These are phyloP conservation scores for Taurulus bubalis DNA, from an alignment of 2,113 vertebrate genomes.

Conservation along the genomic window DNA sequence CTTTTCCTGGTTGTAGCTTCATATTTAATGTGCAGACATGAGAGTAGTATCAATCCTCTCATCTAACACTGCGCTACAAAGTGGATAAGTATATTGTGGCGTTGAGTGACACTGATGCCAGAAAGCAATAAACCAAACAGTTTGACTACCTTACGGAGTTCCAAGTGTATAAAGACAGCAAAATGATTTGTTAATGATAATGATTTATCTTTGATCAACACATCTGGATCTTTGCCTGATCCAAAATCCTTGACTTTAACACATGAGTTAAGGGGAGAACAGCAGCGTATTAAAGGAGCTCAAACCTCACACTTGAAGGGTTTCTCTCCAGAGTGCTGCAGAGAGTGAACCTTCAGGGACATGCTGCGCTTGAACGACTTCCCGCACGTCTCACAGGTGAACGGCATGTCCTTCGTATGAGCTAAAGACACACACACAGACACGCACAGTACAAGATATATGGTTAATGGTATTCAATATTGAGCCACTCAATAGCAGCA, in stretches of 20 bases:
- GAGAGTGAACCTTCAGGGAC: slow-evolving; percentile 97
- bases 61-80: not conserved
- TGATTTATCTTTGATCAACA: not conserved
- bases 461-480: slow-evolving; percentile 22
- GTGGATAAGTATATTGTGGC: not conserved
- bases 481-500: slow-evolving; percentile 21
- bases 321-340: slow-evolving; percentile 97
- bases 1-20: too few species aligned
- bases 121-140: not conserved
- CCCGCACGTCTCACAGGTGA: slow-evolving; percentile 97
- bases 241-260: slow-evolving; percentile 21
- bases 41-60: not conserved
- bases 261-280: slow-evolving; percentile 4
- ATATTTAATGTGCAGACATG: not conserved
- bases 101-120: not conserved
- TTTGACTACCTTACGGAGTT: not conserved
- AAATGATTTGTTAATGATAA: not conserved
- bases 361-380: slow-evolving; percentile 99
- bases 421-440: slow-evolving; percentile 76
- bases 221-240: not conserved
- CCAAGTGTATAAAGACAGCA: not conserved
- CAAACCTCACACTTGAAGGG: slow-evolving; percentile 97
- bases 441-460: slow-evolving; percentile 4
- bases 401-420: slow-evolving; percentile 99
- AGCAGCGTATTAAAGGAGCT: slow-evolving; percentile 36